A percentile compares a stretch with the other conserved stretches of the same genome.
Evolutionary conservation across 2,888 invertebrate genomes (phyloP).

Genomic region (Stegophylla sp.): DNA sequence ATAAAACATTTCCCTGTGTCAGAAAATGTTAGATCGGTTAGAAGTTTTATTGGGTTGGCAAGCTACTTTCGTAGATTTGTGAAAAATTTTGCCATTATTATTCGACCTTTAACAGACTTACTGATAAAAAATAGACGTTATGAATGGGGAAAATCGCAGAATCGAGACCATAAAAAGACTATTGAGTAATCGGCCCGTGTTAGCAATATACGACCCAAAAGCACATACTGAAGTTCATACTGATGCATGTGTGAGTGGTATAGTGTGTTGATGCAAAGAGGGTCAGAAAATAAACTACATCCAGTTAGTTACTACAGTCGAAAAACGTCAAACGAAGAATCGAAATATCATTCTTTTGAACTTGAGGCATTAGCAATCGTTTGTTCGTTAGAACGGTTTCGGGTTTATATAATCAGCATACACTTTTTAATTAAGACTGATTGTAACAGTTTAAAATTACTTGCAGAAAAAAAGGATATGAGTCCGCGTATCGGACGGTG

Average conservation of each 20-base stretch:
- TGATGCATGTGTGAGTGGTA: neutral
- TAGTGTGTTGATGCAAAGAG: neutral
- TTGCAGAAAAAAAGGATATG: neutral
- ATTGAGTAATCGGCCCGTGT: neutral
- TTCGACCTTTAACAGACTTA: neutral
- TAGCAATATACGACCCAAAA: neutral
- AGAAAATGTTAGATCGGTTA: neutral
- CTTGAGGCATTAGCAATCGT: constrained; percentile 16
- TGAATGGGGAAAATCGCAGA: neutral
- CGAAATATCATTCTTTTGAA: constrained; percentile 12
- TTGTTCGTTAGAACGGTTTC: neutral
- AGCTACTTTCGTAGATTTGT: neutral
- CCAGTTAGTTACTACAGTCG: neutral
- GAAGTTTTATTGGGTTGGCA: neutral
- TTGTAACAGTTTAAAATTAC: neutral
- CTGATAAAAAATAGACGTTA: neutral
- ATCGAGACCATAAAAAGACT: neutral
- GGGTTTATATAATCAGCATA: neutral
- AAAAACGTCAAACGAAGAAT: neutral
- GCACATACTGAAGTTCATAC: neutral
- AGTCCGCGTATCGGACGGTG: neutral
- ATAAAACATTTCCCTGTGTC: neutral
- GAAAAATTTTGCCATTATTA: neutral
- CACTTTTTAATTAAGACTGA: neutral
- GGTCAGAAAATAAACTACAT: neutral